A percentile compares a stretch with the other conserved stretches of the same genome.
These are phyloP conservation scores for Hylomyscus alleni DNA, from an alignment of 2,797 vertebrate species.

Conservation along the genomic window DNA sequence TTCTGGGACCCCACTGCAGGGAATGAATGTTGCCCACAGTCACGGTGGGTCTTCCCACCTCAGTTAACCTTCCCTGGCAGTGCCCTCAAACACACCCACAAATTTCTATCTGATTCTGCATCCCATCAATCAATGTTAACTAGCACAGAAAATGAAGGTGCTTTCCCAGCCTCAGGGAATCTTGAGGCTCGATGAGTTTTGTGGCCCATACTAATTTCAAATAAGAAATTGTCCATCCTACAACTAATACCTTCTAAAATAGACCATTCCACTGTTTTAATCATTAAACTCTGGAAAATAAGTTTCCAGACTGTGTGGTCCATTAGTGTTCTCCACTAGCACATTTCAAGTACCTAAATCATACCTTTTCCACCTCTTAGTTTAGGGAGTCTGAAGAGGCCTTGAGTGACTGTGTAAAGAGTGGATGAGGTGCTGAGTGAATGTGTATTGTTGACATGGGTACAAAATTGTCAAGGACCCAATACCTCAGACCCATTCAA, in stretches of 20 bases:
- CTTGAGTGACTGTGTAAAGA: neutral
- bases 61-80: neutral
- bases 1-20: neutral
- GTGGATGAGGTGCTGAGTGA: neutral
- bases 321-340: neutral
- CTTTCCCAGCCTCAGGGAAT: slow-evolving; percentile 5
- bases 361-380: neutral
- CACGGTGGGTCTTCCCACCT: neutral
- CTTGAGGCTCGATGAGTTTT: neutral
- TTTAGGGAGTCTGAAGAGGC: neutral
- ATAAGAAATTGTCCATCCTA: neutral
- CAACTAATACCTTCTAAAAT: neutral
- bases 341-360: neutral
- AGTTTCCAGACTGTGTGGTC: neutral
- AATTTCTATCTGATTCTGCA: neutral
- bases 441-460: neutral
- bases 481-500: neutral
- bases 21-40: neutral
- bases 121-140: neutral
- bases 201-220: slow-evolving; percentile 29
- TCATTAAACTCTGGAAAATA: neutral
- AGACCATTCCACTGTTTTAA: neutral
- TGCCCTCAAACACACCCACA: neutral
- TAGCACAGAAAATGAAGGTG: neutral
- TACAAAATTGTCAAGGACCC: neutral